Percentiles rank a stretch among this genome's conserved stretches.
Conservation (phyloP, 1,140 invertebrate genomes). For the Eupristina koningsbergeri region DNA sequence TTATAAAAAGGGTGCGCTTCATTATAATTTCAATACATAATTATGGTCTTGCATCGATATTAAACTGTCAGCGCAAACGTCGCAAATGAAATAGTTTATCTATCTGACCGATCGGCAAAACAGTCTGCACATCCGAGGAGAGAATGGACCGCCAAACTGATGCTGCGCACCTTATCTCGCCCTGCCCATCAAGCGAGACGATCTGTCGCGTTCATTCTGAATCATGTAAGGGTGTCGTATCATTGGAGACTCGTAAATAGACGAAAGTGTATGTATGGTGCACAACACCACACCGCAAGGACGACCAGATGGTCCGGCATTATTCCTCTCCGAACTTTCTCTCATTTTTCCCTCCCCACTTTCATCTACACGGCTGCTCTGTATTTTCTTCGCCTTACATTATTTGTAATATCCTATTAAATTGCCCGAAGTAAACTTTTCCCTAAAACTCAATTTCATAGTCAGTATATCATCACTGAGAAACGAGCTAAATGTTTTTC, state of each 20-base stretch:
- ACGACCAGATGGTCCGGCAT: conserved; percentile 35
- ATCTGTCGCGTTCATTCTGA: conserved; percentile 39
- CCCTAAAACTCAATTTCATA: conserved; percentile 31
- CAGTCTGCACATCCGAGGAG: neutral
- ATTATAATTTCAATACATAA: conserved; percentile 38
- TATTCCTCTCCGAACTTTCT: conserved; percentile 18
- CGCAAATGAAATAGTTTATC: conserved; percentile 35
- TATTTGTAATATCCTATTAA: conserved; percentile 13
- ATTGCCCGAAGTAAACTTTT: conserved; percentile 6
- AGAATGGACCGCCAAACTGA: neutral
- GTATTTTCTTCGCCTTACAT: conserved; percentile 21
- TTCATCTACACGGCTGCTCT: neutral
- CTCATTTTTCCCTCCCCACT: conserved; percentile 3
- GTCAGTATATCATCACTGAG: neutral
- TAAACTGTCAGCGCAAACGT: neutral
- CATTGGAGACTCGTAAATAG: conserved; percentile 48
- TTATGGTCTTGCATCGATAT: conserved; percentile 1
- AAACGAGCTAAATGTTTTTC: neutral
- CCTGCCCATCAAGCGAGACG: conserved; percentile 37
- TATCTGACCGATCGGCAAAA: neutral
- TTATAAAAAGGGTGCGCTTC: conserved; percentile 5
- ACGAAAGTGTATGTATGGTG: neutral
- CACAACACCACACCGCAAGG: conserved; percentile 9
- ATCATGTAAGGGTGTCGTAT: conserved; percentile 45
- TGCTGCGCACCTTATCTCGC: conserved; percentile 23